Conservation (phyloP, 2,888 invertebrate species). For the Drosophila nigricruria region DNA sequence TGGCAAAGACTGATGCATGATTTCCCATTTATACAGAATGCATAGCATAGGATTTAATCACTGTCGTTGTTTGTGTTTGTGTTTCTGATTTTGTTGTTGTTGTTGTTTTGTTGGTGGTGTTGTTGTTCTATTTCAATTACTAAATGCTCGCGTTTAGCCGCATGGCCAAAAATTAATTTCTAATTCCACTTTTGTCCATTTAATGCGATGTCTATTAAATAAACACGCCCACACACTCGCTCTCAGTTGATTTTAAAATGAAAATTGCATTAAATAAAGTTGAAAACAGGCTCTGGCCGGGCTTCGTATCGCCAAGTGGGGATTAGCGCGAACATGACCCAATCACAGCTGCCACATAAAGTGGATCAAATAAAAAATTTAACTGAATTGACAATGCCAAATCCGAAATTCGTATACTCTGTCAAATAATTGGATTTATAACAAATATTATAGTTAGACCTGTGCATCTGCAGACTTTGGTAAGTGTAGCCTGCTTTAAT, state of each 20-base stretch:
- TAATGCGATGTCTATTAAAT: conserved; percentile 67
- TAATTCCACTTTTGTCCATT: conserved; percentile 53
- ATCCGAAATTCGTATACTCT: conserved; percentile 20
- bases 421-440: not conserved
- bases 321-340: conserved; percentile 64
- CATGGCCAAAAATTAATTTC: conserved; percentile 70
- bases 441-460: too few relatives aligned
- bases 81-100: too few relatives aligned
- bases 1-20: conserved; percentile 46
- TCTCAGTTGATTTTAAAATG: conserved; percentile 31
- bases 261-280: conserved; percentile 71
- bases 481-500: too few relatives aligned
- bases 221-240: conserved; percentile 29
- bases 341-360: conserved; percentile 56
- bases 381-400: not conserved
- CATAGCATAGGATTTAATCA: conserved; percentile 43
- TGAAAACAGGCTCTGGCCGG: conserved; percentile 58
- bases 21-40: conserved; percentile 31
- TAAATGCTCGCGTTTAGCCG: conserved; percentile 57
- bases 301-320: conserved; percentile 44
- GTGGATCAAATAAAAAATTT: conserved; percentile 25
- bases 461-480: too few relatives aligned
- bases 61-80: conserved; percentile 1
- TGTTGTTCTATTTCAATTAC: conserved; percentile 23
- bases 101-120: not conserved